Evolutionary conservation across 2,797 vertebrate species (phyloP).

Genomic region (Clarias platycephalus): DNA sequence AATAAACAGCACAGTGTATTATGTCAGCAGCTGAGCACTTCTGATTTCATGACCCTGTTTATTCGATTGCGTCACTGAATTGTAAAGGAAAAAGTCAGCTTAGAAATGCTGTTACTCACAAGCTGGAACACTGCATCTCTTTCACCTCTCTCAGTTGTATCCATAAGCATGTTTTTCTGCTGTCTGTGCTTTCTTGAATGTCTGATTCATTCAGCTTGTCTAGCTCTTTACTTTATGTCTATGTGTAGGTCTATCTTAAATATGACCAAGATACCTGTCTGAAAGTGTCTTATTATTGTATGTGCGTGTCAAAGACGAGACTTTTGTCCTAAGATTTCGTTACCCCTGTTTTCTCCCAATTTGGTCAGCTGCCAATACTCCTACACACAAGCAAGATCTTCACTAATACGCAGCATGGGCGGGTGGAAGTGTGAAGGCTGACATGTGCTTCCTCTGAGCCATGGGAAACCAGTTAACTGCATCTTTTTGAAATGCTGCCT

Average conservation of each 20-base stretch:
- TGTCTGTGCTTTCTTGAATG: constrained; percentile 49
- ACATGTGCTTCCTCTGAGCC: neutral
- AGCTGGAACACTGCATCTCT: constrained; percentile 61
- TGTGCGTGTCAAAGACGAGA: constrained; percentile 63
- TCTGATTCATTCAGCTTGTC: constrained; percentile 49
- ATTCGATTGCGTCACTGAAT: neutral
- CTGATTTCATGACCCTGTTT: constrained; percentile 20
- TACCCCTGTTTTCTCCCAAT: neutral
- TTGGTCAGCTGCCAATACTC: neutral
- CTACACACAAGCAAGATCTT: neutral
- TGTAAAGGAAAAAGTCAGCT: constrained; percentile 9
- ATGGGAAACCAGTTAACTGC: neutral
- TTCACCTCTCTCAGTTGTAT: constrained; percentile 58
- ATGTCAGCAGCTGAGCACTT: neutral
- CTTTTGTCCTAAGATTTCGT: constrained; percentile 54
- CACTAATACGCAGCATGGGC: neutral
- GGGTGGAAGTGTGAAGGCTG: neutral
- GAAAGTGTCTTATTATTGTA: constrained; percentile 33
- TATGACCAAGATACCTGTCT: constrained; percentile 47
- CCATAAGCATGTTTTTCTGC: constrained; percentile 60
- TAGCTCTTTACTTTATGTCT: constrained; percentile 53
- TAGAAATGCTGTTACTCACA: constrained; percentile 65
- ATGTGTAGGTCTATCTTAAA: constrained; percentile 53
- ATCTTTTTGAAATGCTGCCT: neutral
- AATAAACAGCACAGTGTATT: neutral